Evolutionary conservation across 2,797 vertebrate species (phyloP), one percentile per base, ranked within the genome.

Genomic region (Rhinichthys osculus): DNA sequence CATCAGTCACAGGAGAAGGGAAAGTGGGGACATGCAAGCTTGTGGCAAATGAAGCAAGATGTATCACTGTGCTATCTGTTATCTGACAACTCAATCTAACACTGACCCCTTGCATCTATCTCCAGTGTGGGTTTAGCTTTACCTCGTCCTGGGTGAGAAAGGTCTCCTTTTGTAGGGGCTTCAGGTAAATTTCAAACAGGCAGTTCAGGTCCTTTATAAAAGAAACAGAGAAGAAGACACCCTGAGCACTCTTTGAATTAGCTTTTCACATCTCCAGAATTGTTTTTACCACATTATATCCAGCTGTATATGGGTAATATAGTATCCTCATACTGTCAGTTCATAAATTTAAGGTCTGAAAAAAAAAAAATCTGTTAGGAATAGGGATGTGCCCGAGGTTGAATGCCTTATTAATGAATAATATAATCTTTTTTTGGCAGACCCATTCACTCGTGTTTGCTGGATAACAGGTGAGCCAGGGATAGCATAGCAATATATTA

Each of bases 81-180:
- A 59, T 59, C 54, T 69, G 21, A 35, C 33, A 54, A 35, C 40
- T 38, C 42, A 44, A 23, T 74, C 33, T 13, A 30, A 67, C 70
- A 27, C 7, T 8, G 4, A 71, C n/a, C 11, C 23, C 9, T 70
- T 33, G 10, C 33, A 86, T 19, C 27, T 4, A 27, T 7, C 11
- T 67, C 30, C 19, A 54, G 44, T 3, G 3, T 64, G 9, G 50
- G 62, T 33, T 62, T 13, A 4, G 10, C 1, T 85, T 92, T 93
- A 99, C 98, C 97, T 99, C 98, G 7, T 99, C 97, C 90, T 96
- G 95, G 7, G 97, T 97, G 83, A 99, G 97, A 89, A 99, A 99
- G 73, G 96, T 98, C 94, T 99, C 97, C 42, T 93, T 97, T 88
- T 99, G 97, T 91, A 99, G 96, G 0, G 98, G 98, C 87, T 97